These are phyloP conservation scores for Vandiemenella viatica DNA, from an alignment of 2,888 invertebrate genomes.

Conservation along the genomic window DNA sequence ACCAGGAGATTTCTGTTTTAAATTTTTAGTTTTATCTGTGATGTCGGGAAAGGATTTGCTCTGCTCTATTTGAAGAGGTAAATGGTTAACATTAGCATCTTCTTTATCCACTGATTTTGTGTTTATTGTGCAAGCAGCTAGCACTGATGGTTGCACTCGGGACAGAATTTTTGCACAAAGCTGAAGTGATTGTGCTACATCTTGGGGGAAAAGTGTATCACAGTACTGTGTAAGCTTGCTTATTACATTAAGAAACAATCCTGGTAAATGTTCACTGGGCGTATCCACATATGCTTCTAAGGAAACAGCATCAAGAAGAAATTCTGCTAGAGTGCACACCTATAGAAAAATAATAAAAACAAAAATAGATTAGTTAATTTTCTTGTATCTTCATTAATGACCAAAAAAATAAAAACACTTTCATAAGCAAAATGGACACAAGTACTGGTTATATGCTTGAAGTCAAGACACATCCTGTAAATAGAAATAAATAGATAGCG, in stretches of 20 bases:
- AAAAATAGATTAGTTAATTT: not conserved
- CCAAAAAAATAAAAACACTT: too few relatives aligned
- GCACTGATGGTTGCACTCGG: constrained; percentile 46
- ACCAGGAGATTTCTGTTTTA: not conserved
- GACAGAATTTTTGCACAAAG: constrained; percentile 58
- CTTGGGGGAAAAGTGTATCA: constrained; percentile 36
- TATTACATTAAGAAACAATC: constrained; percentile 51
- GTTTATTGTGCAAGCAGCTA: not conserved
- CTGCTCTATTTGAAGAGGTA: not conserved
- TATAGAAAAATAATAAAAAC: constrained; percentile 34
- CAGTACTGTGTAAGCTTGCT: constrained; percentile 42
- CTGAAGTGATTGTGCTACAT: constrained; percentile 47
- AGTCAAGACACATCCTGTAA: too few relatives aligned
- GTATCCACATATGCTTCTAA: constrained; percentile 62
- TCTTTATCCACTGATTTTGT: not conserved
- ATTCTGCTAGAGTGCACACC: constrained; percentile 56
- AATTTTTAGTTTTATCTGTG: not conserved
- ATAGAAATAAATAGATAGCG: too few relatives aligned
- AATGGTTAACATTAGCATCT: not conserved
- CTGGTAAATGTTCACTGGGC: constrained; percentile 62
- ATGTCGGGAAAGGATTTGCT: not conserved
- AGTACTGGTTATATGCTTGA: too few relatives aligned
- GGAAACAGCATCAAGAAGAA: constrained; percentile 57
- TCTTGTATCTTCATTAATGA: too few relatives aligned
- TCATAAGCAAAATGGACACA: too few relatives aligned